Conservation (phyloP, 2,797 vertebrate species). For the Coilia nasus region DNA sequence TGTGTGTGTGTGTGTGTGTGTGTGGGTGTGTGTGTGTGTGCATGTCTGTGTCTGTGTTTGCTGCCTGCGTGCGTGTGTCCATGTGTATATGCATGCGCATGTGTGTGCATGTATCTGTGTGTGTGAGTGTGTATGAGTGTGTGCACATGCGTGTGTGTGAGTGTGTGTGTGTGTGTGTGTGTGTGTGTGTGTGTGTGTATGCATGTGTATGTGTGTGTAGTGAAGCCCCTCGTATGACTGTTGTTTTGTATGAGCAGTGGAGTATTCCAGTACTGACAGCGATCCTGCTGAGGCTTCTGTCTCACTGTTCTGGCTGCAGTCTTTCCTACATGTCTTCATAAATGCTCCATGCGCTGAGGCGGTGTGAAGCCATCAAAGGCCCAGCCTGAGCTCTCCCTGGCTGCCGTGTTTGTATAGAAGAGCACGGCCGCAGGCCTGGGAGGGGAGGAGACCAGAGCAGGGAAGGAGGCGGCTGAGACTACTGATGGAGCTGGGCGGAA, state of each 20-base stretch:
- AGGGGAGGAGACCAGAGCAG: not conserved
- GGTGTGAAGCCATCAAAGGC: constrained; percentile 6
- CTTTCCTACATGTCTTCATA: constrained; percentile 3
- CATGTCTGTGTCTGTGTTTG: too few species aligned
- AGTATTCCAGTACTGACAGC: not conserved
- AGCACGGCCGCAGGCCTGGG: not conserved
- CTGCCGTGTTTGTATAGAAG: not conserved
- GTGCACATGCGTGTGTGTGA: too few species aligned
- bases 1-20: too few species aligned
- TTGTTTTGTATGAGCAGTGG: not conserved
- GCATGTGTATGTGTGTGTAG: too few species aligned
- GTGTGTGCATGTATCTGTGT: not conserved
- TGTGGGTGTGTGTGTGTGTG: too few species aligned
- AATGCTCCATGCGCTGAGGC: not conserved
- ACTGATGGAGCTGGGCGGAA: not conserved
- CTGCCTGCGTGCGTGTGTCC: not conserved
- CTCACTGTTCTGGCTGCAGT: not conserved
- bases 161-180: too few species aligned
- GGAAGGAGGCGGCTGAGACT: not conserved
- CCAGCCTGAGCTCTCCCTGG: not conserved
- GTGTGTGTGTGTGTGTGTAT: too few species aligned
- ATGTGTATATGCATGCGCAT: not conserved
- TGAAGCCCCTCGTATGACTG: not conserved
- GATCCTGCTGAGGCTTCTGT: not conserved
- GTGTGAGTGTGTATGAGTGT: too few species aligned